These are phyloP conservation scores for Microcebus griseorufus DNA, from an alignment of 2,113 vertebrate species.

Conservation along the genomic window DNA sequence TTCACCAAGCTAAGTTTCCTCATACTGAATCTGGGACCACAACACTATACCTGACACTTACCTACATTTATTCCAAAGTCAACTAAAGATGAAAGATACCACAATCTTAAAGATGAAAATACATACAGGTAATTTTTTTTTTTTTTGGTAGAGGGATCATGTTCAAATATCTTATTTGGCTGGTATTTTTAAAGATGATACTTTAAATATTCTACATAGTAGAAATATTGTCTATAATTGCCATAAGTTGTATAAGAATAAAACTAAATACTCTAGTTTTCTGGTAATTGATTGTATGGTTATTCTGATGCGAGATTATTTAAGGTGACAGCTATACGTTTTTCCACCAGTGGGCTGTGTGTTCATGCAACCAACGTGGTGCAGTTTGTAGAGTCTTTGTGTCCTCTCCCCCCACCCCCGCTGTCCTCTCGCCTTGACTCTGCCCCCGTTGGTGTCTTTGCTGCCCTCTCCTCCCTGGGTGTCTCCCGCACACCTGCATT, in stretches of 20 bases:
- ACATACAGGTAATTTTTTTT: too few species aligned
- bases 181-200: background rate
- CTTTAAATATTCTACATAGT: background rate
- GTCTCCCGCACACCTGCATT: conserved; percentile 72
- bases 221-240: background rate
- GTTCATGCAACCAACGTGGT: background rate
- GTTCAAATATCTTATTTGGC: background rate
- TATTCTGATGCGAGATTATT: background rate
- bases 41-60: background rate
- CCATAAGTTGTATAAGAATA: background rate
- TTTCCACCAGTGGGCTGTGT: background rate
- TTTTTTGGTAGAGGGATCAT: background rate
- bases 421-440: conserved; percentile 17
- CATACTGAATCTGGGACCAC: background rate
- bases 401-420: background rate
- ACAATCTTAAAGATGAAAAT: background rate
- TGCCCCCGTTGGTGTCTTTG: background rate
- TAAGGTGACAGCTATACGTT: background rate
- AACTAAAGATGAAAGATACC: background rate
- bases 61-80: background rate
- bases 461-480: background rate
- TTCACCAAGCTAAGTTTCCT: background rate
- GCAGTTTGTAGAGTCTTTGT: conserved; percentile 43
- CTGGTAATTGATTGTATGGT: background rate
- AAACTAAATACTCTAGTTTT: background rate